Conservation (phyloP, 2,888 invertebrate genomes). For the Ichneumon xanthorius region DNA sequence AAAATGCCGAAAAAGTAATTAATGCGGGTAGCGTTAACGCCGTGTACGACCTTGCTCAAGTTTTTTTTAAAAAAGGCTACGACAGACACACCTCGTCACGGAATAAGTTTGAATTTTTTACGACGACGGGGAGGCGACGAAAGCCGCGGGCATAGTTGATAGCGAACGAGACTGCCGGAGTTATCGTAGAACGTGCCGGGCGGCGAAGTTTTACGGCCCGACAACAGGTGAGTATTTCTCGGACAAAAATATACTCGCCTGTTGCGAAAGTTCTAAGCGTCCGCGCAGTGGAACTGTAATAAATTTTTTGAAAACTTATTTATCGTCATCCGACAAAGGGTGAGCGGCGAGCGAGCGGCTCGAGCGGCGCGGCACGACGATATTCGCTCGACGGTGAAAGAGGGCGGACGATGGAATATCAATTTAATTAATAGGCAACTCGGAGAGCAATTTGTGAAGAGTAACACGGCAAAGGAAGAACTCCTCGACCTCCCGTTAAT, state of each 20-base stretch:
- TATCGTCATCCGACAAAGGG: neutral
- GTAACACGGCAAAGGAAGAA: slow-evolving; percentile 52
- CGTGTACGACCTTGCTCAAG: neutral
- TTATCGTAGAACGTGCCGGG: neutral
- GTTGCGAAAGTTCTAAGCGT: neutral
- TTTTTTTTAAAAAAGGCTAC: neutral
- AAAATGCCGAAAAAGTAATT: neutral
- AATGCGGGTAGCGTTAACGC: neutral
- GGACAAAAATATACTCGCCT: slow-evolving; percentile 34
- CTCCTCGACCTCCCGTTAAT: slow-evolving; percentile 43
- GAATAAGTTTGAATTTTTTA: slow-evolving; percentile 4
- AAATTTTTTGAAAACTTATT: slow-evolving; percentile 30
- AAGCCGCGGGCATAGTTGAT: neutral
- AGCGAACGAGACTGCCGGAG: neutral
- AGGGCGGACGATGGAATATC: slow-evolving; percentile 43
- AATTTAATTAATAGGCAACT: slow-evolving; percentile 54
- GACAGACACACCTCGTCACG: too few relatives aligned
- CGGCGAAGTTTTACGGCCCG: slow-evolving; percentile 10
- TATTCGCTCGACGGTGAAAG: neutral
- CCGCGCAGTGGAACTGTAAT: neutral
- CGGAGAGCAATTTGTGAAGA: slow-evolving; percentile 56
- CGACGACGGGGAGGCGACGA: neutral
- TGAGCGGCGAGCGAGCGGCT: neutral
- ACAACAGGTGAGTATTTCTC: slow-evolving; percentile 61
- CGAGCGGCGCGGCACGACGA: neutral